Conservation (phyloP, 2,888 invertebrate species). For the Brenthis daphne region DNA sequence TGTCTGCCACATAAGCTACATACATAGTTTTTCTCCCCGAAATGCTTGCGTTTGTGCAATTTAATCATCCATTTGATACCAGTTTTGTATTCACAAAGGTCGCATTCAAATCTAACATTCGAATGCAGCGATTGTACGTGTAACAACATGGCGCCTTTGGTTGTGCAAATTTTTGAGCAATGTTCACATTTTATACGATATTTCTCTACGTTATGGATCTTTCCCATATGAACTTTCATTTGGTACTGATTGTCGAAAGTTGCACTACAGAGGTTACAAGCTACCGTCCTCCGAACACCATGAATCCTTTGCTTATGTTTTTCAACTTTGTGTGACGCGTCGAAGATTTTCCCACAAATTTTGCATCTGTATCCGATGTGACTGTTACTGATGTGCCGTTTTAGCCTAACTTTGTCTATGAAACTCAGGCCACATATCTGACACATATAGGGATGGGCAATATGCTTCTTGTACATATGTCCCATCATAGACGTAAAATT, state of each 20-base stretch:
- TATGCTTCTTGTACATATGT: slow-evolving; percentile 66
- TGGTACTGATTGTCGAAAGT: slow-evolving; percentile 57
- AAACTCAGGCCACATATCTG: slow-evolving; percentile 65
- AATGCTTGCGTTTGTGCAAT: slow-evolving; percentile 75
- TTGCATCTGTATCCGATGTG: slow-evolving; percentile 58
- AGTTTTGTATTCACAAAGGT: slow-evolving; percentile 63
- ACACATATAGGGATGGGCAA: slow-evolving; percentile 59
- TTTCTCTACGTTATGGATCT: slow-evolving; percentile 65
- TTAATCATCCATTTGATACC: slow-evolving; percentile 63
- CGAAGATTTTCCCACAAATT: slow-evolving; percentile 72
- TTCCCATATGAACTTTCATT: slow-evolving; percentile 67
- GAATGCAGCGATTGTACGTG: slow-evolving; percentile 79
- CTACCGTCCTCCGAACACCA: slow-evolving; percentile 49
- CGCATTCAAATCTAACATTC: slow-evolving; percentile 55
- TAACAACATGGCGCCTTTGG: slow-evolving; percentile 78
- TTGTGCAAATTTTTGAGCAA: slow-evolving; percentile 68
- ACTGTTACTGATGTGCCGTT: slow-evolving; percentile 56
- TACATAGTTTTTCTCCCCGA: slow-evolving; percentile 70
- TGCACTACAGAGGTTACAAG: slow-evolving; percentile 57
- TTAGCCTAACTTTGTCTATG: slow-evolving; percentile 55
- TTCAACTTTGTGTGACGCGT: slow-evolving; percentile 52
- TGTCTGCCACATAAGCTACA: slow-evolving; percentile 81
- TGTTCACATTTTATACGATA: slow-evolving; percentile 63
- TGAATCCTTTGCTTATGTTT: slow-evolving; percentile 60
- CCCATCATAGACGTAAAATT: slow-evolving; percentile 58